Percentiles rank a stretch among this genome's conserved stretches.
These are phyloP conservation scores for Onychomys arenicola DNA, from an alignment of 2,797 vertebrate species.

Conservation along the genomic window DNA sequence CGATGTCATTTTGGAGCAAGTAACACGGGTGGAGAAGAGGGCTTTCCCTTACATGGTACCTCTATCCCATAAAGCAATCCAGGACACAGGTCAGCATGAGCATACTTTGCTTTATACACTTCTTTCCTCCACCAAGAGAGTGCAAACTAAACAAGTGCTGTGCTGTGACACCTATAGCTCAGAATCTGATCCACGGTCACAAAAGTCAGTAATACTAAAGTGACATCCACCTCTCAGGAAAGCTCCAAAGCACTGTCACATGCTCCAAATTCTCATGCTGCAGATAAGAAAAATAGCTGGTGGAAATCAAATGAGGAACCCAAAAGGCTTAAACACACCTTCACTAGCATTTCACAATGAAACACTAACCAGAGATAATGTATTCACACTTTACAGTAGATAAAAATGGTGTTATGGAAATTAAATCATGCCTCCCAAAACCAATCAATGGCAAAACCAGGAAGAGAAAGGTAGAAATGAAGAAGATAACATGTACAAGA, in stretches of 20 bases:
- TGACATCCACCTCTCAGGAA: not conserved
- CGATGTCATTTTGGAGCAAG: not conserved
- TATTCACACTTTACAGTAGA: not conserved
- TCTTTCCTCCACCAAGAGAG: conserved; percentile 16
- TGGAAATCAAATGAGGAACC: conserved; percentile 20
- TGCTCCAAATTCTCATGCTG: conserved; percentile 21
- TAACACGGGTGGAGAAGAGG: not conserved
- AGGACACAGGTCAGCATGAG: not conserved
- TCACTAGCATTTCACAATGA: not conserved
- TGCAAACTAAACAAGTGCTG: conserved; percentile 32
- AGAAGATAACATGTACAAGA: conserved; percentile 12
- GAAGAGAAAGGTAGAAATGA: conserved; percentile 39
- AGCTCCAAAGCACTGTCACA: conserved; percentile 23
- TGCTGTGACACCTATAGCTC: conserved; percentile 31
- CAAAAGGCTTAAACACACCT: not conserved
- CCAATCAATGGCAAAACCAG: conserved; percentile 30
- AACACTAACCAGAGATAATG: not conserved
- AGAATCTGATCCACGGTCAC: not conserved
- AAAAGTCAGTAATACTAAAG: conserved; percentile 53
- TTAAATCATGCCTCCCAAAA: not conserved
- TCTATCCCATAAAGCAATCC: not conserved
- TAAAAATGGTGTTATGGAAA: conserved; percentile 19
- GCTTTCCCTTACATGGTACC: not conserved
- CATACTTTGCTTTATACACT: not conserved
- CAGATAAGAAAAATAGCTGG: conserved; percentile 52